phyloP scores from a whole-genome alignment of 1,140 invertebrate species.

The Heliconius congener region DNA sequence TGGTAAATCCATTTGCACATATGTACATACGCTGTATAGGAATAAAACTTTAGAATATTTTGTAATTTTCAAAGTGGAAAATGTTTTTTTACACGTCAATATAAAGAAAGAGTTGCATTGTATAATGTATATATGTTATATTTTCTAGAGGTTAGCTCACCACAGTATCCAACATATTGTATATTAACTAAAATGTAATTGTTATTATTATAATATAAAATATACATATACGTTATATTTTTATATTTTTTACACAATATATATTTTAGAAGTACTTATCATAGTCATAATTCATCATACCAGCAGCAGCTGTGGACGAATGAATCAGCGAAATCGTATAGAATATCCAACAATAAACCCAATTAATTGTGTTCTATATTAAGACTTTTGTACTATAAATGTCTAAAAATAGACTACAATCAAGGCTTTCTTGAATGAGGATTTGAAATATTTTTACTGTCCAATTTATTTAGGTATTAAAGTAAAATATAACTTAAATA shows the following conservation, averaged over 20 bases:
- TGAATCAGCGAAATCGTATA: conserved; percentile 30
- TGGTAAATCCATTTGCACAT: background rate
- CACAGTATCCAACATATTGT: too few relatives aligned
- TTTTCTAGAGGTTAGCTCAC: too few relatives aligned
- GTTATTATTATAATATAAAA: too few relatives aligned
- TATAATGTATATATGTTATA: too few relatives aligned
- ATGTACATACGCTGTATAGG: background rate
- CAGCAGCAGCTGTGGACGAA: conserved; percentile 1
- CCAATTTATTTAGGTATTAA: background rate
- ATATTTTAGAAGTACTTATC: too few relatives aligned
- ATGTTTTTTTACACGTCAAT: background rate
- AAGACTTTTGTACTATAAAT: conserved; percentile 27
- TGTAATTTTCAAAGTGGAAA: background rate
- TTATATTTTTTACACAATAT: too few relatives aligned
- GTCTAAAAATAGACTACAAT: conserved; percentile 20
- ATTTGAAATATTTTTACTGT: background rate
- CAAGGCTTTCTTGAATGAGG: conserved; percentile 16
- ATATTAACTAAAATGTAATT: too few relatives aligned
- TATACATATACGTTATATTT: too few relatives aligned
- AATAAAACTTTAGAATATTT: background rate
- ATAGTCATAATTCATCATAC: background rate
- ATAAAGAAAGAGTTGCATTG: background rate
- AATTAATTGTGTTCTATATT: conserved; percentile 35
- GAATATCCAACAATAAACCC: conserved; percentile 31
- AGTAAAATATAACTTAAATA: background rate